A percentile compares a stretch with the other conserved stretches of the same genome.
Evolutionary conservation across 2,888 invertebrate species (phyloP).

Genomic region (Microdon myrmicae): DNA sequence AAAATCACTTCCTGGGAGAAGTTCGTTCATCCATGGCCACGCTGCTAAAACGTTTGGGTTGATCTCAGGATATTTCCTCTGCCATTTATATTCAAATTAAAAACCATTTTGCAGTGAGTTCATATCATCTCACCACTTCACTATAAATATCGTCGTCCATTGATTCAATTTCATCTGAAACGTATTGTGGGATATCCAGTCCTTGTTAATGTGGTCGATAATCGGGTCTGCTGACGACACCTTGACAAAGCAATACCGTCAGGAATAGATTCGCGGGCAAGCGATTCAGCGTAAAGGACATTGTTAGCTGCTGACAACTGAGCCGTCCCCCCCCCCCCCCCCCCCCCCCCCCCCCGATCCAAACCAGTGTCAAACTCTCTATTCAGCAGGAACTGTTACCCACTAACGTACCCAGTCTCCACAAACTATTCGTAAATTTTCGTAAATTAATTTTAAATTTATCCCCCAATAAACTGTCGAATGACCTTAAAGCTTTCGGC

Average conservation of each 20-base stretch:
- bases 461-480: too few relatives aligned
- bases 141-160: constrained; percentile 40
- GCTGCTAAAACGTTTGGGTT: constrained; percentile 57
- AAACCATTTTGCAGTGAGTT: too few relatives aligned
- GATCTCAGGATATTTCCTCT: constrained; percentile 56
- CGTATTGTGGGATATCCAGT: constrained; percentile 41
- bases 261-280: constrained; percentile 30
- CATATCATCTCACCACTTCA: constrained; percentile 36
- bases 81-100: too few relatives aligned
- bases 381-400: too few relatives aligned
- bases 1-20: constrained; percentile 55
- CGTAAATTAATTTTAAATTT: too few relatives aligned
- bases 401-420: too few relatives aligned
- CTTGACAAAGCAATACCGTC: constrained; percentile 21
- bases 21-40: constrained; percentile 61
- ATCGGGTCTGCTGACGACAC: constrained; percentile 23
- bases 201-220: constrained; percentile 30
- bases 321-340: too few relatives aligned
- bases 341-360: too few relatives aligned
- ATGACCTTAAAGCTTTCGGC: too few relatives aligned
- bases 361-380: too few relatives aligned
- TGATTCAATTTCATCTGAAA: constrained; percentile 39
- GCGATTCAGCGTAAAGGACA: constrained; percentile 25
- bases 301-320: constrained; percentile 10
- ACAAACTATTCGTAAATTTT: too few relatives aligned